Percentiles rank a stretch among this genome's conserved stretches.
phyloP scores from a whole-genome alignment of 1,140 invertebrate genomes.

The Drosophila eugracilis region DNA sequence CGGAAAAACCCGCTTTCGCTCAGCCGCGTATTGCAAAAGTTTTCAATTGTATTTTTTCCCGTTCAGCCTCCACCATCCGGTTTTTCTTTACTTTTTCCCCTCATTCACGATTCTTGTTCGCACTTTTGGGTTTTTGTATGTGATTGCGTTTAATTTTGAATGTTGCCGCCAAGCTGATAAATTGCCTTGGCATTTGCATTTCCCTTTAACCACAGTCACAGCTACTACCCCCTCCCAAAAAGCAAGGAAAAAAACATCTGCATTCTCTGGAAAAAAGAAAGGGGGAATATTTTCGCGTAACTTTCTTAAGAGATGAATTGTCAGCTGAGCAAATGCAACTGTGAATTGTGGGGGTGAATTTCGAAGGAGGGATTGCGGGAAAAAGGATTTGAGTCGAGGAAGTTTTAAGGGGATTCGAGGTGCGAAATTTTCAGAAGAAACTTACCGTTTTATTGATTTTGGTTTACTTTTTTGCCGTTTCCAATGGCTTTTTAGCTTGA shows the following conservation, averaged over 20 bases:
- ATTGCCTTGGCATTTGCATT: constrained; percentile 64
- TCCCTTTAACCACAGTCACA: constrained; percentile 22
- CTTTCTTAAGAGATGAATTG: constrained; percentile 50
- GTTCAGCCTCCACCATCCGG: constrained; percentile 11
- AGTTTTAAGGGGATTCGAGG: constrained; percentile 23
- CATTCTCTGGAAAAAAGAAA: constrained; percentile 3
- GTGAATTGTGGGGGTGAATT: constrained; percentile 22
- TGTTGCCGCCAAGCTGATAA: constrained; percentile 62
- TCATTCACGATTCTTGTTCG: constrained; percentile 31
- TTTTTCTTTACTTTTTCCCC: constrained; percentile 25
- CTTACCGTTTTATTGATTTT: constrained; percentile 33
- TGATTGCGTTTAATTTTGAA: constrained; percentile 77
- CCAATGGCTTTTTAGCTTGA: not conserved
- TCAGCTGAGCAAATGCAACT: constrained; percentile 45
- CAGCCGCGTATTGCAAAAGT: constrained; percentile 74
- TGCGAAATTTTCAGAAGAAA: constrained; percentile 10
- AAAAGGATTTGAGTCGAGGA: not conserved
- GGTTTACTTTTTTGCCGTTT: constrained; percentile 12
- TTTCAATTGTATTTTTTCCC: constrained; percentile 78
- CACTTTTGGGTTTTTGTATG: constrained; percentile 49
- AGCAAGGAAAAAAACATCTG: constrained; percentile 1
- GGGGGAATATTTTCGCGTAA: constrained; percentile 26
- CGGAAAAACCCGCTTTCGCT: constrained; percentile 10
- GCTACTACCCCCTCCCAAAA: not conserved
- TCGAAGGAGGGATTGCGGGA: not conserved